Percentiles rank a stretch among this genome's conserved stretches.
Conservation (phyloP, 2,888 invertebrate genomes). For the Caenorhabditis sp. region DNA sequence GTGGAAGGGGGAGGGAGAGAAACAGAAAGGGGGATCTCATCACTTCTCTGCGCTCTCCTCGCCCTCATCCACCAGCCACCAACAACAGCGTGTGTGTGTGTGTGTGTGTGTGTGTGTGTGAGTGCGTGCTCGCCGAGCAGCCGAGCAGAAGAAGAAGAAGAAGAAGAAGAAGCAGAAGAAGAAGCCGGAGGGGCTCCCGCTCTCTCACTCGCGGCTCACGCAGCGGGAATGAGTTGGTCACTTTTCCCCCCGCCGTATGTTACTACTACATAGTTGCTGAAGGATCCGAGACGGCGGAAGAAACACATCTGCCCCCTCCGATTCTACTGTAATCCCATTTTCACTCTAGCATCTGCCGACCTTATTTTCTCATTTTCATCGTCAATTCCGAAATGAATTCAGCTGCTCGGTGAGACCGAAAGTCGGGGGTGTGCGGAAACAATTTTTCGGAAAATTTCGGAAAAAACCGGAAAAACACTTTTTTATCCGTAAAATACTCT, state of each 20-base stretch:
- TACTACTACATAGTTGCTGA: too few relatives aligned
- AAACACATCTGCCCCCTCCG: conserved; percentile 24
- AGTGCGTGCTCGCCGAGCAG: conserved; percentile 16
- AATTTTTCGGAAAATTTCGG: too few relatives aligned
- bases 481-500: too few relatives aligned
- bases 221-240: background rate
- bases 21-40: conserved; percentile 14
- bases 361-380: conserved; percentile 9
- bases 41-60: conserved; percentile 10
- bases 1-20: conserved; percentile 23
- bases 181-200: conserved; percentile 18
- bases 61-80: conserved; percentile 20
- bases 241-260: too few relatives aligned
- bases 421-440: too few relatives aligned
- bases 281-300: too few relatives aligned
- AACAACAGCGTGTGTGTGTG: conserved; percentile 36
- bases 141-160: conserved; percentile 30
- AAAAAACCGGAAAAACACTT: too few relatives aligned
- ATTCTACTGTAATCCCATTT: conserved; percentile 4
- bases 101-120: too few relatives aligned
- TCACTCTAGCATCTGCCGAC: conserved; percentile 30
- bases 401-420: too few relatives aligned
- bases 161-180: conserved; percentile 8
- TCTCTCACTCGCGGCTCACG: conserved; percentile 13
- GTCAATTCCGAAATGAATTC: conserved; percentile 31